Conservation (phyloP, 2,113 vertebrate species). For the Chlamydotis undulata region DNA sequence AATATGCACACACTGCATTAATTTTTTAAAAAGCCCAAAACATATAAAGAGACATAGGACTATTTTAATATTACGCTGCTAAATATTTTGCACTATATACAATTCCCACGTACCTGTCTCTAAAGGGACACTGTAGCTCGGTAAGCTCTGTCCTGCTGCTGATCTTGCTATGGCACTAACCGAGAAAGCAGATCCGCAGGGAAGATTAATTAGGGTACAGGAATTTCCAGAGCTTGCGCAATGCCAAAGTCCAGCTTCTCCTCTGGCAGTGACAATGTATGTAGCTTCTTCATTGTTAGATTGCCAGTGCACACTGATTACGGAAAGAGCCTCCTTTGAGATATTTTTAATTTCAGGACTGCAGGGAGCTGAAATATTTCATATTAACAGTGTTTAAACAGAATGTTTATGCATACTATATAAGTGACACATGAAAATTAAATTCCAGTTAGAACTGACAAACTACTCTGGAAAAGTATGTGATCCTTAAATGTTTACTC, state of each 20-base stretch:
- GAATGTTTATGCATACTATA: neutral
- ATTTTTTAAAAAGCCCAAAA: neutral
- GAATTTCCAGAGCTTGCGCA: slow-evolving; percentile 75
- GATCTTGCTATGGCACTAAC: slow-evolving; percentile 81
- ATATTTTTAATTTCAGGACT: slow-evolving; percentile 86
- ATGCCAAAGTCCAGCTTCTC: slow-evolving; percentile 67
- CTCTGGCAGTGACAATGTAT: slow-evolving; percentile 78
- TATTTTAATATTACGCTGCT: neutral
- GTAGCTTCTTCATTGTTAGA: slow-evolving; percentile 76
- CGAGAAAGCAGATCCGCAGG: slow-evolving; percentile 84
- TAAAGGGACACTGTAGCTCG: slow-evolving; percentile 84
- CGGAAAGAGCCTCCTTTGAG: slow-evolving; percentile 73
- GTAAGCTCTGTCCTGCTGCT: slow-evolving; percentile 81
- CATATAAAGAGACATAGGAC: neutral
- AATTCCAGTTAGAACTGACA: neutral
- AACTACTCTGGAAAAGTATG: neutral
- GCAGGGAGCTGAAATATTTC: slow-evolving; percentile 84
- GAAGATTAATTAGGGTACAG: slow-evolving; percentile 80
- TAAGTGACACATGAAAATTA: neutral
- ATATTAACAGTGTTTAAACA: neutral
- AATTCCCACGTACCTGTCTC: slow-evolving; percentile 83
- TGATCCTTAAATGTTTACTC: neutral
- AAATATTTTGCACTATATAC: neutral
- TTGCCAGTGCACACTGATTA: slow-evolving; percentile 77
- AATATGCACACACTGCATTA: neutral